Conservation (phyloP, 2,888 invertebrate genomes). For the Eupithecia pulchellata region DNA sequence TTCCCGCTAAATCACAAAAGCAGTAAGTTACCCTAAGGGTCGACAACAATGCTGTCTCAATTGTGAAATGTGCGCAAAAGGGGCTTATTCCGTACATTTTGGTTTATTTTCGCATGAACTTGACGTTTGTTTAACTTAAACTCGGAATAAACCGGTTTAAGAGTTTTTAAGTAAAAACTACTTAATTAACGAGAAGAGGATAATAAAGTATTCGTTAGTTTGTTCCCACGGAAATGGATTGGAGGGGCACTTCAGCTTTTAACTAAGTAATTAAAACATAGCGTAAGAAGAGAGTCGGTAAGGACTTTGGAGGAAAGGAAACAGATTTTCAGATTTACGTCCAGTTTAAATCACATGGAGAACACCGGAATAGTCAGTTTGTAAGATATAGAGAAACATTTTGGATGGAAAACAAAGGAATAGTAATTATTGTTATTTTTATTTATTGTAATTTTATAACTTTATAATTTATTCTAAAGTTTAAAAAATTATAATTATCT, state of each 20-base stretch:
- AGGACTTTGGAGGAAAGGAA: background rate
- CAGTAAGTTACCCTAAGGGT: conserved; percentile 52
- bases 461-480: too few species aligned
- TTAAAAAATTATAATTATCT: too few species aligned
- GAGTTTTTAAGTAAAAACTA: conserved; percentile 27
- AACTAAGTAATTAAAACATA: conserved; percentile 26
- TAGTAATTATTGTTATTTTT: too few species aligned
- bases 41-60: conserved; percentile 66
- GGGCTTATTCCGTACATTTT: conserved; percentile 60
- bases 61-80: conserved; percentile 64
- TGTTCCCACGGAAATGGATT: conserved; percentile 21
- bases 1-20: conserved; percentile 32
- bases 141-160: conserved; percentile 40
- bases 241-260: conserved; percentile 21
- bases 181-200: conserved; percentile 33
- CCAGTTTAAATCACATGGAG: background rate
- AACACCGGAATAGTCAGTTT: too few species aligned
- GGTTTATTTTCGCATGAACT: conserved; percentile 51
- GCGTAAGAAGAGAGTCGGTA: background rate
- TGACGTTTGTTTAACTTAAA: conserved; percentile 47
- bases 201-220: conserved; percentile 34
- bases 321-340: background rate
- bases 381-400: too few species aligned
- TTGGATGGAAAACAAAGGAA: too few species aligned
- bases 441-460: too few species aligned